Base-by-base conservation (phyloP, 2,113 vertebrate genomes). In the Sander vitreus region DNA sequence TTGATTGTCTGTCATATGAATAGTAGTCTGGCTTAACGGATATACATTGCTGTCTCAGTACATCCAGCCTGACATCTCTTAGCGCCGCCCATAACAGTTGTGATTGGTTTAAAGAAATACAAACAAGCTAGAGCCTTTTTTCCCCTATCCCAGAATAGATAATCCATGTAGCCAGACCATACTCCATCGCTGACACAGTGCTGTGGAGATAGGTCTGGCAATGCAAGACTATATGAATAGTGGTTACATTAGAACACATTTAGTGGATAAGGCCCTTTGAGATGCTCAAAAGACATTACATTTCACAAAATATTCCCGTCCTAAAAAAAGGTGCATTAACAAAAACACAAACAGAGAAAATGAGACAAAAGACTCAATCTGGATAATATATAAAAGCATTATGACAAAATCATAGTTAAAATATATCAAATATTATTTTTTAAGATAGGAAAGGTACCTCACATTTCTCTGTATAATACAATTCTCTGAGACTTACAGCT, bases 211-310 rank as follows among this genome's bases (percentile, higher is more conserved):
- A 33, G 1, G 33, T 33, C 33, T 33, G 33, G 1, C 33, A 33
- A 33, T 33, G 33, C 33, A 2, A 33, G 33, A 33, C 33, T 6
- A 33, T 33, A 33, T 39, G 53, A 81, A 66, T 19, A 7, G 5
- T 45, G n/a, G 55, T 58, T 60, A 78, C 47, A 54, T 65, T 48
- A 14, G 23, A 53, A 55, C 54, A 78, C 55, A 55, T 58, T 65
- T 7, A 27, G 13, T 68, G 48, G 64, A 63, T 43, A 25, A 71
- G 11, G 8, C 30, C 57, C 9, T n/a, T 64, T 43, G 16, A 73
- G 5, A 59, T 43, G 18, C 53, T 23, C 23, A 25, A 12, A 54
- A 60, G 19, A 68, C 18, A 59, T 60, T 30, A 10, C 18, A 25
- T 25, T 70, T 82, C 19, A 30, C 14, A 39, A 53, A 53, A 21